Percentiles rank a stretch among this genome's conserved stretches.
Conservation (phyloP, 2,797 vertebrate species). For the Mus spretus region DNA sequence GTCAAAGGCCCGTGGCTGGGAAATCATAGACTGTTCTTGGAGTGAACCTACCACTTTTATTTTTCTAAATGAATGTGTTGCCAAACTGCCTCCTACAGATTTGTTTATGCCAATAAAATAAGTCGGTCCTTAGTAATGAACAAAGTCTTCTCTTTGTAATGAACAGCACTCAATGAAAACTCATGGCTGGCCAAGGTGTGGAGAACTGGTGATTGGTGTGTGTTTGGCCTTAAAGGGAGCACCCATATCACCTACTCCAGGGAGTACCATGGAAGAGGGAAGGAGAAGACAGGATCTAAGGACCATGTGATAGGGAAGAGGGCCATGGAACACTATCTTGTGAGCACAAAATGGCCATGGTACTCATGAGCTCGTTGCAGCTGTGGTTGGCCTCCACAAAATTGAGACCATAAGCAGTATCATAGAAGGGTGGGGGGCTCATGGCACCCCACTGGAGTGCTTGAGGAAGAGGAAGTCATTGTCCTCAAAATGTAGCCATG, state of each 20-base stretch:
- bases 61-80: background rate
- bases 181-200: background rate
- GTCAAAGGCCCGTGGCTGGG: background rate
- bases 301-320: background rate
- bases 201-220: background rate
- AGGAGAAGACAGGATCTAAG: background rate
- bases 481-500: background rate
- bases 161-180: background rate
- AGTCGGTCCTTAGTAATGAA: background rate
- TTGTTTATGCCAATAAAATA: background rate
- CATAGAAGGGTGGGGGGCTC: background rate
- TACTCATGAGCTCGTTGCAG: background rate
- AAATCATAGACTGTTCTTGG: background rate
- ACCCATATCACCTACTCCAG: background rate
- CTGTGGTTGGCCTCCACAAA: background rate
- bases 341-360: background rate
- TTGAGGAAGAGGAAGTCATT: background rate
- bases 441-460: background rate
- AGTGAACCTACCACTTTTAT: background rate
- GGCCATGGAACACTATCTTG: background rate
- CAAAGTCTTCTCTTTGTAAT: background rate
- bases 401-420: no score
- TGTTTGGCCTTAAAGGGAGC: background rate
- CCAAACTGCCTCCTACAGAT: background rate
- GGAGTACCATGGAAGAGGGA: background rate